A percentile compares a stretch with the other conserved stretches of the same genome.
These are phyloP conservation scores for Sylvia atricapilla DNA, from an alignment of 2,113 vertebrate genomes.

Conservation along the genomic window DNA sequence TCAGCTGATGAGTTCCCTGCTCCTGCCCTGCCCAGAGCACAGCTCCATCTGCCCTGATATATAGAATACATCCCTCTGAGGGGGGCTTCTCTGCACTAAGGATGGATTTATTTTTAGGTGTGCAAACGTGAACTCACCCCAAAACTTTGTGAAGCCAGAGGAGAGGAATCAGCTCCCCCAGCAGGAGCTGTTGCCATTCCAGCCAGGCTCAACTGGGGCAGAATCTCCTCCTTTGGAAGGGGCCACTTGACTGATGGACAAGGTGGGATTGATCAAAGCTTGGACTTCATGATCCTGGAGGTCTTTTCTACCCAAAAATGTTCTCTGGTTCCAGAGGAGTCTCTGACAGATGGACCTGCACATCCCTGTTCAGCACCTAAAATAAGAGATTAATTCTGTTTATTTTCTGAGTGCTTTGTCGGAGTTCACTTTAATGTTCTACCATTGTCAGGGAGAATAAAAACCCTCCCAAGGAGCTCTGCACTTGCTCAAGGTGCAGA, in stretches of 20 bases:
- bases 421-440: not conserved
- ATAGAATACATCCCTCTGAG: not conserved
- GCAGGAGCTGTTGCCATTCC: not conserved
- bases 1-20: not conserved
- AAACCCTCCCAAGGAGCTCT: not conserved
- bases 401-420: not conserved
- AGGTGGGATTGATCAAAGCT: not conserved
- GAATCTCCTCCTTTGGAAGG: not conserved
- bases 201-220: not conserved
- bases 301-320: not conserved
- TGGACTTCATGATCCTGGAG: not conserved
- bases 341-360: not conserved
- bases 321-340: not conserved
- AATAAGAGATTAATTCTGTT: not conserved
- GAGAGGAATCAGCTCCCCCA: not conserved
- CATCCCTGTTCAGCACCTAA: not conserved
- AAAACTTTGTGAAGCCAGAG: too few species aligned
- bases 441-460: not conserved
- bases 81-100: not conserved
- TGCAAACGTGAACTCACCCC: not conserved
- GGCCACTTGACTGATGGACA: not conserved
- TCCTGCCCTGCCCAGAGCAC: not conserved
- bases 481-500: not conserved
- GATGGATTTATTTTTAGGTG: not conserved
- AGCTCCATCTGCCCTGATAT: rapidly evolving